phyloP scores from a whole-genome alignment of 1,140 invertebrate genomes.

The Catajapyx aquilonaris region DNA sequence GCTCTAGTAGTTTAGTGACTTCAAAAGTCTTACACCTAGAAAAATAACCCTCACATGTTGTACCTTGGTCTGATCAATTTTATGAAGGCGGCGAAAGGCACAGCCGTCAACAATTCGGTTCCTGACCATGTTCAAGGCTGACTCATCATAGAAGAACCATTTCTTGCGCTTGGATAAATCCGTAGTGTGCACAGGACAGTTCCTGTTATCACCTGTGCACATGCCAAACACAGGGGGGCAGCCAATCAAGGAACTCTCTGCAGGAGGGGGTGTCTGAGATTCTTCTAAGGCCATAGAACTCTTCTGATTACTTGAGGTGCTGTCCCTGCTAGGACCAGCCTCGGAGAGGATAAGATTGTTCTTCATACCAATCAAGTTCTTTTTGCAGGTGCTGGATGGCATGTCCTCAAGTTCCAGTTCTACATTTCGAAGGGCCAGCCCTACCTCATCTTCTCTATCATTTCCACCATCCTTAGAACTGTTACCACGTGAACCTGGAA shows the following conservation, averaged over 20 bases:
- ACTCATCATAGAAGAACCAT: conserved; percentile 47
- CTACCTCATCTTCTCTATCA: conserved; percentile 49
- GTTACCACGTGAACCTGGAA: no score
- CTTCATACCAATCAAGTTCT: conserved; percentile 14
- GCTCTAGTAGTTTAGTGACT: no score
- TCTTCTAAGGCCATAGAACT: no score
- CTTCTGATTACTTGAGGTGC: no score
- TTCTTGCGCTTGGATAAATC: conserved; percentile 31
- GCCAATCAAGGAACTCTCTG: no score
- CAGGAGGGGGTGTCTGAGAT: no score
- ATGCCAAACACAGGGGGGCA: conserved; percentile 16
- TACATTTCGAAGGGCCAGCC: conserved; percentile 7
- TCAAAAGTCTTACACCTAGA: no score
- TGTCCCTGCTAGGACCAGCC: no score
- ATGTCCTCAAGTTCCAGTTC: conserved; percentile 5
- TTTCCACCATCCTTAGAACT: conserved; percentile 34
- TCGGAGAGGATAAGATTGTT: no score
- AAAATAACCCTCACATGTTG: no score
- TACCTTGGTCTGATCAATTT: conserved; percentile 28
- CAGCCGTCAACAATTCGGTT: conserved; percentile 36
- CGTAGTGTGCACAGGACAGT: conserved; percentile 53
- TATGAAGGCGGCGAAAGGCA: conserved; percentile 37
- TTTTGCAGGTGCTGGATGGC: conserved; percentile 13
- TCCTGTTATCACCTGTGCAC: conserved; percentile 43
- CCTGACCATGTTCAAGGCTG: conserved; percentile 46